Evolutionary conservation across 2,113 vertebrate genomes (phyloP).

Genomic region (Pipra filicauda): DNA sequence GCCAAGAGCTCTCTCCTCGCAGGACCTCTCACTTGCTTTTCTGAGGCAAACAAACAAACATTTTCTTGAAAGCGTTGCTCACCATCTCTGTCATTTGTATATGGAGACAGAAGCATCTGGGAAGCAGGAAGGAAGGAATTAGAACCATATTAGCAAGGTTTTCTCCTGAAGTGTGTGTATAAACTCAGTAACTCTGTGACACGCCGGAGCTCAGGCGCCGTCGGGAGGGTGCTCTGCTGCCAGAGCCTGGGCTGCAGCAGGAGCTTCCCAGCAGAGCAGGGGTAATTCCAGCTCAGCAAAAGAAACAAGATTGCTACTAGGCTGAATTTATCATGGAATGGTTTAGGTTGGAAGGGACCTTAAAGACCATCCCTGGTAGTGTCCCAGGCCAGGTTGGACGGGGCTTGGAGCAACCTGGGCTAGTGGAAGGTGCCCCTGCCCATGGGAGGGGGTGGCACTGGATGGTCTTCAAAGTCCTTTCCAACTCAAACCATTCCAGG

Average conservation of each 20-base stretch:
- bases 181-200: background rate
- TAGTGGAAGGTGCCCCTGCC: background rate
- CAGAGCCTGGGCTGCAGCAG: background rate
- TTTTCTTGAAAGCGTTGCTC: background rate
- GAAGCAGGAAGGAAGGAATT: slow-evolving; percentile 55
- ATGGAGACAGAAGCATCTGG: slow-evolving; percentile 22
- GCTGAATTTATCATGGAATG: background rate
- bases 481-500: background rate
- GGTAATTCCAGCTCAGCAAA: background rate
- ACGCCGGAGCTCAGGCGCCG: background rate
- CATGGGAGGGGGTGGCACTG: background rate
- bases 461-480: background rate
- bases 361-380: background rate
- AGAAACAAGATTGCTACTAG: background rate
- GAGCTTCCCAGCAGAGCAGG: background rate
- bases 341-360: background rate
- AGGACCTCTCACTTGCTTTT: background rate
- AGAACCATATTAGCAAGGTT: slow-evolving; percentile 38
- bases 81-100: background rate
- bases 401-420: background rate
- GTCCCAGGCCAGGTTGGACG: background rate
- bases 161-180: background rate
- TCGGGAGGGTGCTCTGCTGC: background rate
- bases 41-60: background rate
- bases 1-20: background rate